Base-by-base conservation (phyloP, 2,888 invertebrate genomes). In the Dioctria linearis region DNA sequence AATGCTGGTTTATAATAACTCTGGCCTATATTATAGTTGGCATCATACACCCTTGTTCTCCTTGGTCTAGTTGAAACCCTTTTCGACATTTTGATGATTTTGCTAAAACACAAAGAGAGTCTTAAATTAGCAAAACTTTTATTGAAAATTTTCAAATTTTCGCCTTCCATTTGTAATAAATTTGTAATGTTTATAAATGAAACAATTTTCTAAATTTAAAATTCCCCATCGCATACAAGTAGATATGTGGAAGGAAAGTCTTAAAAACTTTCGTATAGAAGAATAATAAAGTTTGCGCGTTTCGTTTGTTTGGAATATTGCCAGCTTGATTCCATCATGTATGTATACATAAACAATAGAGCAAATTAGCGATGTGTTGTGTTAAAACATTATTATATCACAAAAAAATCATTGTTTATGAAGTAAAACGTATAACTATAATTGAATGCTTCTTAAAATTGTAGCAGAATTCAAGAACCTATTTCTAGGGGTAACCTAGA, bases 1-100 rank as follows among this genome's bases (percentile, higher is more conserved):
- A 95, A 89, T 83, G 95, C 93, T 9, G 94, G 92, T 84, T 93
- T 93, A 90, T 96, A 96, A 88, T 95, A 95, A 85, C 94, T 94
- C 89, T 95, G 94, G 80, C 95, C 95, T 87, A 94, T 94, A 89
- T 94, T 93, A 90, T 95, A 95, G 89, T 95, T 96, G 88, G 94
- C 94, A 86, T 95, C 95, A 88, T 96, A 96, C 86, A 96, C 93
- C 88, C 94, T 94, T 43, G 95, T 95, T 87, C 94, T 92, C 85
- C 95, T 84, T 80, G 85, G 85, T 78, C 85, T 75, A n/a, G 75
- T 43, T 75, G 75, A 75, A 4, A 61, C 46, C 42, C 59, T 75
- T 40, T 61, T 75, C 59, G 59, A 75, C 57, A 59, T 75, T 39
- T 9, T 65, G 40, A 65, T 25, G 25, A n/a, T 5, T 9, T 13